These are phyloP conservation scores for Hapalemur alaotrensis DNA, from an alignment of 2,797 vertebrate species.

Conservation along the genomic window DNA sequence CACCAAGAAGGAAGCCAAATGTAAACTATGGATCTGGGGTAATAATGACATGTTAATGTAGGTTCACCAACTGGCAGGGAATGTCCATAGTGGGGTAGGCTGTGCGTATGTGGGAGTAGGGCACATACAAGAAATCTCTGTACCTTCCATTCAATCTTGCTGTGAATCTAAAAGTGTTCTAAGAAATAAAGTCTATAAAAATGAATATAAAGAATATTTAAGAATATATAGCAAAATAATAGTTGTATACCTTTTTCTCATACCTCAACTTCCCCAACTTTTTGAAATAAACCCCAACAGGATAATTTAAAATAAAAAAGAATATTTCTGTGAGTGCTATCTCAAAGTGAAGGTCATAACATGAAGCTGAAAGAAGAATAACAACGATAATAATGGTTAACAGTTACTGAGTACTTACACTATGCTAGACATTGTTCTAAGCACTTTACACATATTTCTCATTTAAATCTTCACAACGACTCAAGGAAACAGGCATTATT, in stretches of 20 bases:
- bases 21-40: background rate
- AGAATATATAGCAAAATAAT: background rate
- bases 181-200: background rate
- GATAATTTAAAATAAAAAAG: background rate
- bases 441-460: background rate
- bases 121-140: background rate
- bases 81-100: background rate
- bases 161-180: background rate
- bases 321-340: background rate
- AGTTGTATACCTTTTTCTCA: background rate
- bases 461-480: background rate
- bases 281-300: background rate
- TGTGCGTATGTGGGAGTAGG: no score
- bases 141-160: background rate
- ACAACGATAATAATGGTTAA: background rate
- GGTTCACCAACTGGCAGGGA: background rate
- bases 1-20: background rate
- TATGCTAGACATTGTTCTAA: background rate
- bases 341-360: background rate
- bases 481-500: background rate
- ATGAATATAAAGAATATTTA: background rate
- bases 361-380: background rate
- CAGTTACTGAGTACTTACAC: background rate
- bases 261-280: background rate
- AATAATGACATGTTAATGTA: background rate